These are phyloP conservation scores for Hucho hucho DNA, from an alignment of 2,113 vertebrate genomes.

Conservation along the genomic window DNA sequence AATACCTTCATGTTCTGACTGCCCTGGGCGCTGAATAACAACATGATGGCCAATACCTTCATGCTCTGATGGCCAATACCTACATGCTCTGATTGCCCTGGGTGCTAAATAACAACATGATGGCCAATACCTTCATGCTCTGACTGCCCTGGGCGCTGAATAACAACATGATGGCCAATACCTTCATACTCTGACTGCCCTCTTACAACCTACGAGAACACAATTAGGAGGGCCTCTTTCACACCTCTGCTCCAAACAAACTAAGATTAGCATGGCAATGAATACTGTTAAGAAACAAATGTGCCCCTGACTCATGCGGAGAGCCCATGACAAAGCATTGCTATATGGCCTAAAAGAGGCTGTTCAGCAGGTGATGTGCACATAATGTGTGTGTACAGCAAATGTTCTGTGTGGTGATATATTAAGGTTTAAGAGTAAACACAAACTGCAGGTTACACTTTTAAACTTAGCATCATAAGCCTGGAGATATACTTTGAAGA, in stretches of 20 bases:
- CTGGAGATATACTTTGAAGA: neutral
- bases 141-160: no score
- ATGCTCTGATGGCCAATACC: no score
- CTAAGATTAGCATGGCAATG: slow-evolving; percentile 62
- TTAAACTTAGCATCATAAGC: neutral
- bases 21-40: no score
- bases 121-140: no score
- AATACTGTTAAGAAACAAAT: slow-evolving; percentile 33
- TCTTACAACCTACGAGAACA: slow-evolving; percentile 39
- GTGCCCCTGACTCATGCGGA: slow-evolving; percentile 42
- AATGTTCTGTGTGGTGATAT: slow-evolving; percentile 4
- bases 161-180: neutral
- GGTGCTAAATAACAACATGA: no score
- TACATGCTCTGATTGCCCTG: no score
- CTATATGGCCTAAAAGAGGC: neutral
- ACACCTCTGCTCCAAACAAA: slow-evolving; percentile 57
- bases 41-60: no score
- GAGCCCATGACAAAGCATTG: slow-evolving; percentile 58
- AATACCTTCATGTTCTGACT: no score
- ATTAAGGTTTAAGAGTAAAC: slow-evolving; percentile 9
- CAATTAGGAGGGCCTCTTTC: slow-evolving; percentile 55
- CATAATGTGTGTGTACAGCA: neutral
- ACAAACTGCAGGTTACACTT: neutral
- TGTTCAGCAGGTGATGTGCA: neutral
- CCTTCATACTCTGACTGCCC: slow-evolving; percentile 29